Evolutionary conservation across 2,113 vertebrate genomes (phyloP).

Genomic region (Myotis davidii): DNA sequence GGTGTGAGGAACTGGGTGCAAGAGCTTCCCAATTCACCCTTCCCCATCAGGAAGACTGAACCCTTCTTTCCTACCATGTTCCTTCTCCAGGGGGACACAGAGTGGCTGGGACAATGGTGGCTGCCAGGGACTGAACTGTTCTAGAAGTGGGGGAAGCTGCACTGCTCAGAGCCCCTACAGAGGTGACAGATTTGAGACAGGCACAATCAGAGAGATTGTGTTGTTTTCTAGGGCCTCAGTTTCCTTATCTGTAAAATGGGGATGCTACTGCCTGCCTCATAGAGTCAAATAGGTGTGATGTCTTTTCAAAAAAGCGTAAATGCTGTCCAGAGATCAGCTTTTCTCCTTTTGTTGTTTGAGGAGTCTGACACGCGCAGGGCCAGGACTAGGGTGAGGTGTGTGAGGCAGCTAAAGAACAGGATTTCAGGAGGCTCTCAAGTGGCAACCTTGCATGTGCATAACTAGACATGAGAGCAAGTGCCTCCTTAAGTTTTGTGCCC

Average conservation of each 20-base stretch:
- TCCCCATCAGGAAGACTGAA: not conserved
- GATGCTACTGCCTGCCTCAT: not conserved
- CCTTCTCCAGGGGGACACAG: not conserved
- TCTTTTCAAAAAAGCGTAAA: not conserved
- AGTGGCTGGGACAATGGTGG: not conserved
- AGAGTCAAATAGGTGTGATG: not conserved
- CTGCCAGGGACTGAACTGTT: not conserved
- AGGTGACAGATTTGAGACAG: not conserved
- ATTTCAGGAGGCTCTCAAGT: not conserved
- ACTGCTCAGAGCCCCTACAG: not conserved
- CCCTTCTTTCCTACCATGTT: not conserved
- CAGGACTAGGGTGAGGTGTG: not conserved
- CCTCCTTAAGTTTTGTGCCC: not conserved
- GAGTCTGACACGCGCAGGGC: not conserved
- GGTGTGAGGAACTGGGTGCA: not conserved
- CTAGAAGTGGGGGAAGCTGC: not conserved
- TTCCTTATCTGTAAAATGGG: conserved; percentile 30
- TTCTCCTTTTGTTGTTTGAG: not conserved
- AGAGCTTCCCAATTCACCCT: not conserved
- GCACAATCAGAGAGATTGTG: not conserved
- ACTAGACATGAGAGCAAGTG: fast-evolving
- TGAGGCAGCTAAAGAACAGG: not conserved
- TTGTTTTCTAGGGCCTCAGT: not conserved
- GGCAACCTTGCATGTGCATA: not conserved
- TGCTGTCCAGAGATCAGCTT: not conserved